A percentile compares a stretch with the other conserved stretches of the same genome.
Evolutionary conservation across 2,113 vertebrate species (phyloP).

Genomic region (Synodontis membranacea): DNA sequence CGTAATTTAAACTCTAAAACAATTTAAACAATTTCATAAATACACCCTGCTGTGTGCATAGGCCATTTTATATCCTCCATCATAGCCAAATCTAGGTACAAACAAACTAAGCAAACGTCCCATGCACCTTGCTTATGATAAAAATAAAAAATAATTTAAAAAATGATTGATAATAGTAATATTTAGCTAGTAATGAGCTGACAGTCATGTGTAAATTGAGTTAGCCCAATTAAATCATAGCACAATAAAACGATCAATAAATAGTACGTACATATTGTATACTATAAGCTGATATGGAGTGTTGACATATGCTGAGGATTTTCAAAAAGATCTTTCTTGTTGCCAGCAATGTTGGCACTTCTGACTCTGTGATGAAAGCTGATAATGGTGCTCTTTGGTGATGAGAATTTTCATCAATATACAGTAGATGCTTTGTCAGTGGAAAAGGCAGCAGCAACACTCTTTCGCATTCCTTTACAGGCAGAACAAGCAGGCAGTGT

Average conservation of each 20-base stretch:
- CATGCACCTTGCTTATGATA: too few species aligned
- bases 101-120: not conserved
- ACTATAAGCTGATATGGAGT: not conserved
- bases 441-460: not conserved
- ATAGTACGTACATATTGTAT: not conserved
- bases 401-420: not conserved
- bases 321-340: not conserved
- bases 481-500: constrained; percentile 45
- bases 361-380: not conserved
- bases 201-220: not conserved
- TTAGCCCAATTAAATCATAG: not conserved
- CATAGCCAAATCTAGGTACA: not conserved
- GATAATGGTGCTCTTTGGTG: not conserved
- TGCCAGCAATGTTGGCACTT: not conserved
- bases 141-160: too few species aligned
- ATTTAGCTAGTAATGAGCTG: not conserved
- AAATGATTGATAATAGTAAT: too few species aligned
- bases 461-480: constrained; percentile 32
- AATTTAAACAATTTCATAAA: too few species aligned
- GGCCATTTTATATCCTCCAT: not conserved
- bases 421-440: not conserved
- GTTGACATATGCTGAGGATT: not conserved
- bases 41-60: too few species aligned
- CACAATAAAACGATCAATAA: not conserved
- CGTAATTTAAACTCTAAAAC: too few species aligned